phyloP scores from a whole-genome alignment of 2,113 vertebrate species.

The Hucho hucho region DNA sequence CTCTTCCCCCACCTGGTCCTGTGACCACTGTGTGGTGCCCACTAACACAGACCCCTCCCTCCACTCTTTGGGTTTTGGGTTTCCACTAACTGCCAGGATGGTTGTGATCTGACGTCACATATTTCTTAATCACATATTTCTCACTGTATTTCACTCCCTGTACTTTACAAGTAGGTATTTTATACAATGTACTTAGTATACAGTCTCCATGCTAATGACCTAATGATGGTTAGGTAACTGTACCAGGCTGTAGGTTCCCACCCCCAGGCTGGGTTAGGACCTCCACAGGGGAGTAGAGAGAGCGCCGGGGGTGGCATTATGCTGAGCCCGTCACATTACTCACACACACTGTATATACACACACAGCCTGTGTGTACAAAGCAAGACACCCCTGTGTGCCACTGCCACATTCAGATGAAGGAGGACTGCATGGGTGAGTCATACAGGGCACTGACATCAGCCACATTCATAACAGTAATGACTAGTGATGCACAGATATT shows the following conservation, averaged over 20 bases:
- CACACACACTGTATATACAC: slow-evolving; percentile 2
- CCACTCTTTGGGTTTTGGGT: no score
- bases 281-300: neutral
- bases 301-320: slow-evolving; percentile 20
- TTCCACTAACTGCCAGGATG: no score
- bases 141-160: no score
- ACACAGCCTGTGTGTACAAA: no score
- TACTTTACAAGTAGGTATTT: no score
- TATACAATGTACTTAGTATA: neutral
- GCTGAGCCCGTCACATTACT: slow-evolving; percentile 45
- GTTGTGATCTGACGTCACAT: no score
- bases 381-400: slow-evolving; percentile 6
- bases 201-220: neutral
- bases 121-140: no score
- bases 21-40: no score
- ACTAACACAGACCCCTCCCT: no score
- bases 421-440: slow-evolving; percentile 31
- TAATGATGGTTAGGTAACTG: neutral
- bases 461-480: slow-evolving; percentile 40
- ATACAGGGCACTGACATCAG: slow-evolving; percentile 39
- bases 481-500: neutral
- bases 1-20: no score
- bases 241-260: neutral
- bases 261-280: neutral
- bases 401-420: slow-evolving; percentile 42